Conservation (phyloP, 2,113 vertebrate species). For the Corythaixoides concolor region DNA sequence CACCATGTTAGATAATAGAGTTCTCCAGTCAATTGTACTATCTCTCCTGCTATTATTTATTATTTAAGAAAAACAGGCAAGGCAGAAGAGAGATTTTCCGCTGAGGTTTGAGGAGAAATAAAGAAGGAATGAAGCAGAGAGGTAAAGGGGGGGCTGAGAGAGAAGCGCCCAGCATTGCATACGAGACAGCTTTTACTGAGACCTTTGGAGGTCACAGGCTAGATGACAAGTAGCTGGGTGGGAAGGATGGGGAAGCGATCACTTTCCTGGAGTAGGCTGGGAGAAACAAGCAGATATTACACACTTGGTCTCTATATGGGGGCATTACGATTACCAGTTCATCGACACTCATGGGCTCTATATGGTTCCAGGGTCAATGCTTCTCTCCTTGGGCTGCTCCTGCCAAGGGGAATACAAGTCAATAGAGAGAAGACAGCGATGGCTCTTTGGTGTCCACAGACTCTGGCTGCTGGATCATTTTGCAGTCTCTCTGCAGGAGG, state of each 20-base stretch:
- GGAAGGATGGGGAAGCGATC: not conserved
- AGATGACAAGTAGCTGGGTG: not conserved
- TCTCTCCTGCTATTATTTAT: constrained; percentile 21
- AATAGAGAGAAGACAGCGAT: not conserved
- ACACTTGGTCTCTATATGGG: not conserved
- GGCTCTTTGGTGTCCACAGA: not conserved
- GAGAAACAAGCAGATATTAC: not conserved
- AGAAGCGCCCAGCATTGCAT: not conserved
- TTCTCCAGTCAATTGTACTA: not conserved
- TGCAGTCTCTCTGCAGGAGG: not conserved
- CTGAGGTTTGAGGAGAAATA: not conserved
- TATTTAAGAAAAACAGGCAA: constrained; percentile 42
- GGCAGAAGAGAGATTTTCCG: constrained; percentile 38
- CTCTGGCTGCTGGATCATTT: not conserved
- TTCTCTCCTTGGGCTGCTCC: not conserved
- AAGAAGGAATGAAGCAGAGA: not conserved
- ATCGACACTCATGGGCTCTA: not conserved
- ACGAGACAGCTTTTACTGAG: not conserved
- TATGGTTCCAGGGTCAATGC: not conserved
- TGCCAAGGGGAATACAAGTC: not conserved
- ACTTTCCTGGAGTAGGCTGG: not conserved
- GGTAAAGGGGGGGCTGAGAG: not conserved
- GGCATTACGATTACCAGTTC: not conserved
- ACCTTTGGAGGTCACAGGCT: not conserved
- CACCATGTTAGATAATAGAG: constrained; percentile 6